phyloP scores from a whole-genome alignment of 2,888 invertebrate species.

The Melolontha melolontha region DNA sequence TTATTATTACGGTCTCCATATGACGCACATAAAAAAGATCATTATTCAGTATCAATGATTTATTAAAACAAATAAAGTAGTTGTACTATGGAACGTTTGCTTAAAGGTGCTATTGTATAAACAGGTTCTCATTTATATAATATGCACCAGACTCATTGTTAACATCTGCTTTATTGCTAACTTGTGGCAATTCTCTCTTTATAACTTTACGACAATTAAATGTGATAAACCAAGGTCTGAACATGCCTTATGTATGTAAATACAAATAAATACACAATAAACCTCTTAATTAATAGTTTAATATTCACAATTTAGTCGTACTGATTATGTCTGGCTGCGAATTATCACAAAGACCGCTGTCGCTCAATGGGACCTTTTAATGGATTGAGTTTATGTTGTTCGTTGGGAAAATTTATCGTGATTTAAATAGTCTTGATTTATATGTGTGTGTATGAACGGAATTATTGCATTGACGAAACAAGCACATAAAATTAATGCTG shows the following conservation, averaged over 20 bases:
- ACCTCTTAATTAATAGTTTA: constrained; percentile 26
- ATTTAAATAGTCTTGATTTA: constrained; percentile 27
- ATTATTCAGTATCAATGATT: no score
- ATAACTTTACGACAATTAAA: constrained; percentile 22
- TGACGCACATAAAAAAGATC: no score
- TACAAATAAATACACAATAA: neutral
- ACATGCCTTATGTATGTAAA: neutral
- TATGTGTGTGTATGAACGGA: neutral
- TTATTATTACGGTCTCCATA: no score
- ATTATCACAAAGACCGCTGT: neutral
- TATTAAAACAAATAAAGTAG: no score
- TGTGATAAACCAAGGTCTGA: constrained; percentile 19
- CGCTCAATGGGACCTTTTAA: neutral
- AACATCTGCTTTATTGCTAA: constrained; percentile 11
- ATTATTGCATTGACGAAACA: neutral
- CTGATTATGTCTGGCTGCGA: constrained; percentile 9
- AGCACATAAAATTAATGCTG: neutral
- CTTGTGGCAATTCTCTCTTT: neutral
- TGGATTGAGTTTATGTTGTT: constrained; percentile 13
- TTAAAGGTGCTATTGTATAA: no score
- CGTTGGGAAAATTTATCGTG: constrained; percentile 26
- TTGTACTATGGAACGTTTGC: no score
- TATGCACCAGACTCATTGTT: neutral
- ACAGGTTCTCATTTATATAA: no score
- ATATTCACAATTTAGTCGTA: constrained; percentile 5